Evolutionary conservation across 1,140 invertebrate species (phyloP).

Genomic region (Rhagoletis pomonella): DNA sequence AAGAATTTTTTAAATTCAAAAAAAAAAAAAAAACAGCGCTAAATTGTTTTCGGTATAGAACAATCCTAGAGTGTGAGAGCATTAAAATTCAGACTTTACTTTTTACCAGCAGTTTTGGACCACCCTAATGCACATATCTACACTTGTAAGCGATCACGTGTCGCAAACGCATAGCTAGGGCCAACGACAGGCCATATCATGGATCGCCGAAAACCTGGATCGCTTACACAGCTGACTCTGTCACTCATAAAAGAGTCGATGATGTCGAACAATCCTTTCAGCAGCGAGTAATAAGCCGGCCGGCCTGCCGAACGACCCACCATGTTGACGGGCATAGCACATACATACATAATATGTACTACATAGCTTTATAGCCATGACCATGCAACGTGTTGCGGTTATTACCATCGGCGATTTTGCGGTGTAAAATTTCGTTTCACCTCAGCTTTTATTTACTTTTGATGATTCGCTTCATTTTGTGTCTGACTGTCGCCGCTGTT

Average conservation of each 20-base stretch:
- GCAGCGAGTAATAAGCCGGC: background rate
- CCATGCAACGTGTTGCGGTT: constrained; percentile 40
- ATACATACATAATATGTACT: too few species aligned
- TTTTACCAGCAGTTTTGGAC: too few species aligned
- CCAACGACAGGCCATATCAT: constrained; percentile 3
- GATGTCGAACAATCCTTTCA: background rate
- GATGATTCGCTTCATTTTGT: background rate
- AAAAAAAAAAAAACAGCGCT: too few species aligned
- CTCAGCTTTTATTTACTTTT: constrained; percentile 22
- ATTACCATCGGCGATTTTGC: constrained; percentile 6
- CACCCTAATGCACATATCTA: background rate
- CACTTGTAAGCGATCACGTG: background rate
- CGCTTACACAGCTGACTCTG: background rate
- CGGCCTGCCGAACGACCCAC: too few species aligned
- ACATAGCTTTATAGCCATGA: background rate
- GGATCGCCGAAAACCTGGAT: background rate
- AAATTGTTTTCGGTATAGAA: too few species aligned
- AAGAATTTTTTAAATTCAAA: too few species aligned
- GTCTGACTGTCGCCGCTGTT: background rate
- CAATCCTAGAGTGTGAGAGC: too few species aligned
- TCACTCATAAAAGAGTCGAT: background rate
- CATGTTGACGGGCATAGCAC: too few species aligned
- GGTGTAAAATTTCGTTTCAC: constrained; percentile 21
- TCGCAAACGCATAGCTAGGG: background rate
- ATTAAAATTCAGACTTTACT: too few species aligned